Conservation (phyloP, 2,888 invertebrate species). For the Prenolepis imparis region DNA sequence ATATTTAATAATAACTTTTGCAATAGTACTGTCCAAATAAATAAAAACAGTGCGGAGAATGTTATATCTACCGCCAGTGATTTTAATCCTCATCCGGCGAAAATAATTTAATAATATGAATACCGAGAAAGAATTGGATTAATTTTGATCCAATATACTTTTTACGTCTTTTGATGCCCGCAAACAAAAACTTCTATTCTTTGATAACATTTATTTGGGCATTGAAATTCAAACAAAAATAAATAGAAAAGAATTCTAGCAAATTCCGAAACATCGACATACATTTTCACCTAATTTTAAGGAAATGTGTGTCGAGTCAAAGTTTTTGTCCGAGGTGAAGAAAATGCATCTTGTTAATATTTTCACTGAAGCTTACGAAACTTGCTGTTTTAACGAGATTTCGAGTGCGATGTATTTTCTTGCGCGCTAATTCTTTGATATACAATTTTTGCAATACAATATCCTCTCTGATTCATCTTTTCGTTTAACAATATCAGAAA, state of each 20-base stretch:
- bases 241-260: background rate
- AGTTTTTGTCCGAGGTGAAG: background rate
- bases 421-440: background rate
- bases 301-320: background rate
- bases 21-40: background rate
- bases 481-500: background rate
- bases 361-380: background rate
- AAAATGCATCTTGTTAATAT: constrained; percentile 14
- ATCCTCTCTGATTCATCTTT: background rate
- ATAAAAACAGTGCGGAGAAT: background rate
- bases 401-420: constrained; percentile 2
- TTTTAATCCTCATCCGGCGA: background rate
- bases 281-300: background rate
- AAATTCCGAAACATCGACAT: background rate
- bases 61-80: background rate
- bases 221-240: background rate
- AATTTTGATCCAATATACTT: background rate
- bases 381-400: background rate
- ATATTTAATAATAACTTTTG: background rate
- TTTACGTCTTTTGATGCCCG: background rate
- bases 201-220: background rate
- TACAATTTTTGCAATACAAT: background rate
- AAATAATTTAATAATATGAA: background rate
- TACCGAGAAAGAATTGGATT: background rate
- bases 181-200: background rate